A percentile compares a stretch with the other conserved stretches of the same genome.
Evolutionary conservation across 2,797 vertebrate species (phyloP).

Genomic region (Podarcis lilfordi): DNA sequence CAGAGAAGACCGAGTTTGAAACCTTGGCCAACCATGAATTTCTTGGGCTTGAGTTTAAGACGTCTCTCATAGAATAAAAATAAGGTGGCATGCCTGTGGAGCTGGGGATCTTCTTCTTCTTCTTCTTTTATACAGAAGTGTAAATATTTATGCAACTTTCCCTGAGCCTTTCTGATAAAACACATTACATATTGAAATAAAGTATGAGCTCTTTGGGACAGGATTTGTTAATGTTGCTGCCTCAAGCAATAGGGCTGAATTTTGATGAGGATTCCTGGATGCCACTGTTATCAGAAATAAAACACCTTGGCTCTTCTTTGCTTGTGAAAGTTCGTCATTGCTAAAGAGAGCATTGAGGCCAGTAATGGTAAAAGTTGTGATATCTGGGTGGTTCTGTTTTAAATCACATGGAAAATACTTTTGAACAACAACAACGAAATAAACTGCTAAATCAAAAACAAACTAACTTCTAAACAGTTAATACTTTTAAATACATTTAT

Average conservation of each 20-base stretch:
- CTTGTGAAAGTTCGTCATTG: background rate
- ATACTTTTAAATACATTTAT: too few species aligned
- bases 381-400: background rate
- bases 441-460: too few species aligned
- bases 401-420: background rate
- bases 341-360: background rate
- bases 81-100: background rate
- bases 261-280: background rate
- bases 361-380: background rate
- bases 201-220: background rate
- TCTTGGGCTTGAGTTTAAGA: background rate
- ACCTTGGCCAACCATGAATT: background rate
- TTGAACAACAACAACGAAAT: too few species aligned
- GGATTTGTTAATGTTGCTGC: background rate
- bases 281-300: background rate
- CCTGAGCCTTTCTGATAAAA: background rate
- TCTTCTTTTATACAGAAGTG: too few species aligned
- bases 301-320: background rate
- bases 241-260: background rate
- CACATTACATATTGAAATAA: background rate
- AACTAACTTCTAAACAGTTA: too few species aligned
- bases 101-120: background rate
- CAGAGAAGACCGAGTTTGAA: background rate
- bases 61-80: background rate
- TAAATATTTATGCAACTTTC: conserved; percentile 24